Evolutionary conservation across 2,888 invertebrate genomes (phyloP), one percentile per base, ranked within the genome.

Genomic region (Leucoma salicis): DNA sequence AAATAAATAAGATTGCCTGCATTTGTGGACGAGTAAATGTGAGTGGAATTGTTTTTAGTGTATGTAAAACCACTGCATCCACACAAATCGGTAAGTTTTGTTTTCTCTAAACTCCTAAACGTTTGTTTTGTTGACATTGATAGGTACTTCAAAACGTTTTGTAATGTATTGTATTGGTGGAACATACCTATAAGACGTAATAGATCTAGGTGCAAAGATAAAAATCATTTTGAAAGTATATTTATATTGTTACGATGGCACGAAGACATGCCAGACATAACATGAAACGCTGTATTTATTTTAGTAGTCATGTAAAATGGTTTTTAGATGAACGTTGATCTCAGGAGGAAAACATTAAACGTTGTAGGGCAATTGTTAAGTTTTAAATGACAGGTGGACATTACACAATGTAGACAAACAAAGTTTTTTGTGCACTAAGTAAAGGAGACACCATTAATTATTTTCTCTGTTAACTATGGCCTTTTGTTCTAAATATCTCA

Each of bases 111-210:
- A 58, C 57, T 53, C 53, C 50, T 51, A 64, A 55, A 53, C 53
- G 52, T 66, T 66, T 66, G 68, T 76, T 77, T 78, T 77, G 74
- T 74, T 78, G 70, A 75, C 72, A 77, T 70, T 69, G 57, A 72
- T 73, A 74, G 63, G 63, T 68, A 49, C 46, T 34, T 44, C 53
- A 54, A 56, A n/a, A n/a, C n/a, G n/a, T n/a, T n/a, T n/a, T n/a
- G n/a, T n/a, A n/a, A n/a, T n/a, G n/a, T n/a, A n/a, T n/a, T n/a
- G n/a, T 63, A 57, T 51, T 66, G 66, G 64, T 60, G 60, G n/a
- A n/a, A 56, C 64, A 51, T 61, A 60, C 46, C 46, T 46, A 59
- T n/a, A 41, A 41, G 24, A 32, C 21, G n/a, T n/a, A n/a, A n/a
- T n/a, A n/a, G n/a, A n/a, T n/a, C n/a, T n/a, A n/a, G n/a, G n/a